Evolutionary conservation across 1,140 invertebrate species (phyloP), one percentile per base, ranked within the genome.

Genomic region (Eubasilissa regina): DNA sequence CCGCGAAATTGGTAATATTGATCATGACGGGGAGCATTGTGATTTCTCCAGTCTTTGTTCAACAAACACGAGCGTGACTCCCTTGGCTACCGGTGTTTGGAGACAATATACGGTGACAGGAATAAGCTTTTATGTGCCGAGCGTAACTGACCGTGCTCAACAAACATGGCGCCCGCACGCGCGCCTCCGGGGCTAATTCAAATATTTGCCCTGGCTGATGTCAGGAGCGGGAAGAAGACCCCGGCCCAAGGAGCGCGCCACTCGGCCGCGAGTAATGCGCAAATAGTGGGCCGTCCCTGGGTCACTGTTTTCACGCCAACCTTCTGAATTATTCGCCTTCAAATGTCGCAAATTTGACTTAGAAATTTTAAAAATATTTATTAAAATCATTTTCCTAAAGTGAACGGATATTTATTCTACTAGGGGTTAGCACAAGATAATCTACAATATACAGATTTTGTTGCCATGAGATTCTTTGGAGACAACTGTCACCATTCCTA

Each of bases 111-210:
- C 62, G 75, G 78, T 82, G 82, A 85, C 82, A 85, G 84, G 85
- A 86, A 86, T 85, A 85, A 85, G 83, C 80, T 83, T 82, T 83
- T 85, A 84, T 87, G 83, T 85, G 84, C 83, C 77, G 79, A 84
- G 85, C 82, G 81, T 87, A 87, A 87, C 87, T 87, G 87, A 88
- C 87, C 87, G 87, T 88, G 84, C 83, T 84, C 83, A 84, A 86
- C 86, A 88, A 88, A 87, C 86, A 87, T 79, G 78, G 76, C 74
- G 81, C 78, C 73, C 84, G 84, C 73, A n/a, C 74, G 21, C 56
- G 56, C 56, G n/a, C 60, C 73, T 70, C 74, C 73, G 64, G 56
- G 68, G n/a, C n/a, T n/a, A n/a, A n/a, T n/a, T n/a, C 79, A 77
- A 80, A 80, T 80, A 80, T 80, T 80, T 80, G 79, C 47, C 73